These are phyloP conservation scores for Atlantisia rogersi DNA, from an alignment of 2,113 vertebrate species.

Conservation along the genomic window DNA sequence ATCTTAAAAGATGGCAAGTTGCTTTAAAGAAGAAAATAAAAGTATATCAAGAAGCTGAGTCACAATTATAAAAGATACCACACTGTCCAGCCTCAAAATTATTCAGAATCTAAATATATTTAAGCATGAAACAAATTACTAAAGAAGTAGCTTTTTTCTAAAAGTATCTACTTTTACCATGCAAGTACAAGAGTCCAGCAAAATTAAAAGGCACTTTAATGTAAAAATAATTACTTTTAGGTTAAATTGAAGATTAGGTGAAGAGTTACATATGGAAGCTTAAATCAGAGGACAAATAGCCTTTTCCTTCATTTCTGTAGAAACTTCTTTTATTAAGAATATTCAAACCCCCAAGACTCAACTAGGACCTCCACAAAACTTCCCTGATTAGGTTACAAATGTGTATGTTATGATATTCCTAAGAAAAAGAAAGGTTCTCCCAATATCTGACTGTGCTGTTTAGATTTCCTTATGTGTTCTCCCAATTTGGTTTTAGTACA, in stretches of 20 bases:
- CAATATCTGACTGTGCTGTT: neutral
- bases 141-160: neutral
- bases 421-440: neutral
- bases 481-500: neutral
- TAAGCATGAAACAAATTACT: constrained; percentile 8
- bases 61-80: neutral
- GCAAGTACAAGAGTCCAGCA: neutral
- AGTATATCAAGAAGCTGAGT: neutral
- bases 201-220: neutral
- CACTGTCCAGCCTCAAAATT: neutral
- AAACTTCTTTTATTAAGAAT: neutral
- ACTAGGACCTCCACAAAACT: neutral
- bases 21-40: neutral
- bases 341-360: neutral
- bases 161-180: neutral
- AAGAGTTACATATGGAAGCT: neutral
- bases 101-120: neutral
- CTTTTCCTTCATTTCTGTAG: neutral
- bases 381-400: neutral
- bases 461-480: neutral
- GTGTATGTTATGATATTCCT: neutral
- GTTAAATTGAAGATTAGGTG: neutral
- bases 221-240: neutral
- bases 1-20: neutral
- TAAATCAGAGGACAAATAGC: constrained; percentile 9